phyloP scores from a whole-genome alignment of 2,888 invertebrate genomes.

The Philaethria dido region DNA sequence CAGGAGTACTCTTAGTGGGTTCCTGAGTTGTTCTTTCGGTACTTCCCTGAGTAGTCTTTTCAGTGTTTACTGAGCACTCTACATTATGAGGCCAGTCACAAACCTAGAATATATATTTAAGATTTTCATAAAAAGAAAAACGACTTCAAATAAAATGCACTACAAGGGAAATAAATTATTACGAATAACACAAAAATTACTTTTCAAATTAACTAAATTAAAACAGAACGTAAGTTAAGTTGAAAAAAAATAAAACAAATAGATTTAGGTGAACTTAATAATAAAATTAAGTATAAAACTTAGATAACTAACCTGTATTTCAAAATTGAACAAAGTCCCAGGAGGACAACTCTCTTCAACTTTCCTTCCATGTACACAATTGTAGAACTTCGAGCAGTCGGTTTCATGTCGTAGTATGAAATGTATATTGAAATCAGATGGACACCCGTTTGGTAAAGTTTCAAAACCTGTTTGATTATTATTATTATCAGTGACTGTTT shows the following conservation, averaged over 20 bases:
- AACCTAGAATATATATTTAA: not conserved
- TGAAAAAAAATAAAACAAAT: no score
- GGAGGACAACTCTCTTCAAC: conserved; percentile 50
- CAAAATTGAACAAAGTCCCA: conserved; percentile 55
- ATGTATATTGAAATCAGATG: conserved; percentile 53
- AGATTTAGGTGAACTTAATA: no score
- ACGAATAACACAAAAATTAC: no score
- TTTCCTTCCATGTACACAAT: conserved; percentile 54
- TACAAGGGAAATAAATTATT: no score
- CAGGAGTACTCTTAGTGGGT: not conserved
- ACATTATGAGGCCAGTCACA: conserved; percentile 16
- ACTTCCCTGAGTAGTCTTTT: not conserved
- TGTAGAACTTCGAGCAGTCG: conserved; percentile 58
- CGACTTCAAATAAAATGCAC: no score
- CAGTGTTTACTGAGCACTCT: conserved; percentile 4
- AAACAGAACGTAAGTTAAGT: no score
- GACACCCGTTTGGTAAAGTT: conserved; percentile 55
- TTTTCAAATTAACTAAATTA: no score
- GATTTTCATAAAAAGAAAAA: not conserved
- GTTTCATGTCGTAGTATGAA: conserved; percentile 57
- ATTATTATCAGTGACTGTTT: not conserved
- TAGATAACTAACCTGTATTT: conserved; percentile 51
- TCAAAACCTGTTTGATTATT: not conserved
- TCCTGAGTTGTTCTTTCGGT: not conserved
- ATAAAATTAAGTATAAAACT: not conserved